These are phyloP conservation scores for Antennarius maculatus DNA, from an alignment of 2,797 vertebrate species.

Conservation along the genomic window DNA sequence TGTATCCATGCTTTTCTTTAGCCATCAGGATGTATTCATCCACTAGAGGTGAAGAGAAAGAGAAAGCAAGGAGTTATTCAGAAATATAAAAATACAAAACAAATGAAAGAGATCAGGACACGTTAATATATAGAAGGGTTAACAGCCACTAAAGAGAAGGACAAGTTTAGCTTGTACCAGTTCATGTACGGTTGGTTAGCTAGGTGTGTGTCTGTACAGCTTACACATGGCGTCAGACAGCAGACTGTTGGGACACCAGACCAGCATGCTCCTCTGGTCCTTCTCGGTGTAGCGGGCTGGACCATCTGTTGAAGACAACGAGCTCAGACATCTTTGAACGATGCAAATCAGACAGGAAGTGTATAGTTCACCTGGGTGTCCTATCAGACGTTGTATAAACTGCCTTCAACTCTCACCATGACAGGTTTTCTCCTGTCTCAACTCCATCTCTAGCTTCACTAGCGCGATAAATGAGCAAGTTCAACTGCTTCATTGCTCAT, in stretches of 20 bases:
- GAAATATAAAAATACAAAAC: neutral
- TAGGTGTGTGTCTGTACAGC: constrained; percentile 30
- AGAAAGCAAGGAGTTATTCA: neutral
- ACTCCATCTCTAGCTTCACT: constrained; percentile 12
- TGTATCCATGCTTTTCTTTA: constrained; percentile 95
- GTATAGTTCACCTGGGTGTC: too few species aligned
- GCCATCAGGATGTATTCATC: constrained; percentile 94
- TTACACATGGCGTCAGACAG: constrained; percentile 93
- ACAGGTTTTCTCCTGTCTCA: neutral
- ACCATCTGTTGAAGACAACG: constrained; percentile 76
- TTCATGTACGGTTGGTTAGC: neutral
- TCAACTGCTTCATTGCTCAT: neutral
- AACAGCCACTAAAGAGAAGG: neutral
- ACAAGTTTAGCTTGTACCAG: neutral
- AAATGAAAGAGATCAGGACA: neutral
- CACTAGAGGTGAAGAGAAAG: constrained; percentile 76
- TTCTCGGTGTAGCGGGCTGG: constrained; percentile 83
- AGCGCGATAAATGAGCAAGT: neutral
- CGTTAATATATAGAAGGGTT: neutral
- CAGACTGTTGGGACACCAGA: constrained; percentile 90
- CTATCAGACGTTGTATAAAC: neutral
- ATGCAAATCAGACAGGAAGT: too few species aligned
- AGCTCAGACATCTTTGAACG: neutral
- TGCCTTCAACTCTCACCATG: neutral
- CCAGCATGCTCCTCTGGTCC: constrained; percentile 93